phyloP scores from a whole-genome alignment of 2,797 vertebrate species.

The Gila robusta region DNA sequence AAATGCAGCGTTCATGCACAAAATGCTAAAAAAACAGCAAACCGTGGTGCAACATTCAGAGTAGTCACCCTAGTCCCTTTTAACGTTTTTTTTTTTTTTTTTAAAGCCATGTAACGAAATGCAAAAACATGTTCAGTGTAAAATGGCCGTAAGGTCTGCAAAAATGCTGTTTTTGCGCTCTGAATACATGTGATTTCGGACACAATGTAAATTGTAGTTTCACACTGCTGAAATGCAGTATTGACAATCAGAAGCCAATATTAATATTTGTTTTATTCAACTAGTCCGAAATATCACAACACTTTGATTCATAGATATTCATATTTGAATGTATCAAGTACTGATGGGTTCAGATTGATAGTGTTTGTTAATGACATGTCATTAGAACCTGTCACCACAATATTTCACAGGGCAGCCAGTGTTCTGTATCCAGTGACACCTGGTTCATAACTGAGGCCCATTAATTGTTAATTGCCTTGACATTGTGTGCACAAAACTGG shows the following conservation, averaged over 20 bases:
- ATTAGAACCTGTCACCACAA: neutral
- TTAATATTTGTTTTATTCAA: neutral
- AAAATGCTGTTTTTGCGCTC: too few species aligned
- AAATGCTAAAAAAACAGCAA: neutral
- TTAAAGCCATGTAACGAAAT: neutral
- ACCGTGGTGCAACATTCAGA: too few species aligned
- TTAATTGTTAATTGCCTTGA: constrained; percentile 42
- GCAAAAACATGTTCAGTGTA: neutral
- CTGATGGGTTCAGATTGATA: neutral
- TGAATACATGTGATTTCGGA: neutral
- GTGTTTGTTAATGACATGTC: neutral
- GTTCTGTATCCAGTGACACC: constrained; percentile 14
- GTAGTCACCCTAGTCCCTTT: neutral
- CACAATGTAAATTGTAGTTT: neutral
- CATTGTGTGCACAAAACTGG: constrained; percentile 21
- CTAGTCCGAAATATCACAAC: neutral
- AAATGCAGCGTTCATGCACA: neutral
- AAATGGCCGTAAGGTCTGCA: neutral
- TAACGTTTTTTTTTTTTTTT: too few species aligned
- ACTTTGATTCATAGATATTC: neutral
- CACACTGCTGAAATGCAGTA: neutral
- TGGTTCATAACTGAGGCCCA: constrained; percentile 10
- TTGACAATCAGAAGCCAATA: neutral
- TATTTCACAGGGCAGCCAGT: constrained; percentile 5
- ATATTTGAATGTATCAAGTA: neutral